Percentiles rank a stretch among this genome's conserved stretches.
Conservation (phyloP, 2,888 invertebrate species). For the Fabriciana adippe region DNA sequence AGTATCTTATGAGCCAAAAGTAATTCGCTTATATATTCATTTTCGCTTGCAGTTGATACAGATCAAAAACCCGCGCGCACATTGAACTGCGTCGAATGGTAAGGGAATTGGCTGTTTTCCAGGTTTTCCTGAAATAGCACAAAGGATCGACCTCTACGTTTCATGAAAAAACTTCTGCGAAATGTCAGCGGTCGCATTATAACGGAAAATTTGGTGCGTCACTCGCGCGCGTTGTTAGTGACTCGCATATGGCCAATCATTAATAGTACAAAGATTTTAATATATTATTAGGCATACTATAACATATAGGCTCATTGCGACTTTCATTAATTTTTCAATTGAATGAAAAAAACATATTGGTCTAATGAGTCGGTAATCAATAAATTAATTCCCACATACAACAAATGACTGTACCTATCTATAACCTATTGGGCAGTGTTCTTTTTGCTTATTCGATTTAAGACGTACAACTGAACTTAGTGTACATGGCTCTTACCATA, state of each 20-base stretch:
- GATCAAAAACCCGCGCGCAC: constrained; percentile 64
- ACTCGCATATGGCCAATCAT: constrained; percentile 14
- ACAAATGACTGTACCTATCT: no score
- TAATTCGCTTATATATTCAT: constrained; percentile 21
- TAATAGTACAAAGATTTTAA: not conserved
- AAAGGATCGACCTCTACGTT: constrained; percentile 77
- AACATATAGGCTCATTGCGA: not conserved
- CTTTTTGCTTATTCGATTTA: no score
- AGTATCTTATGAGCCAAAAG: no score
- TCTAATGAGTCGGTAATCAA: no score
- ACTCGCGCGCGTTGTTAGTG: constrained; percentile 13
- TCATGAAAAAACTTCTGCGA: constrained; percentile 73
- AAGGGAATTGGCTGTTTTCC: constrained; percentile 67
- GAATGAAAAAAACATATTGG: no score
- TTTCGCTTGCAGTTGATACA: constrained; percentile 46
- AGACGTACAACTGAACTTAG: no score
- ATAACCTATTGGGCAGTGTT: no score
- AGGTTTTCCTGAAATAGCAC: constrained; percentile 80
- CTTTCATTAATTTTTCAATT: no score
- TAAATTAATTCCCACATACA: no score
- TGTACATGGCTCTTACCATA: no score
- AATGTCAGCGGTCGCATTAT: constrained; percentile 63
- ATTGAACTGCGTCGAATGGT: constrained; percentile 65
- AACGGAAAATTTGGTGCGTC: constrained; percentile 72
- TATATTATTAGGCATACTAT: not conserved